Base-by-base conservation (phyloP, 2,797 vertebrate species). In the Cynodonichthys magdalenae region DNA sequence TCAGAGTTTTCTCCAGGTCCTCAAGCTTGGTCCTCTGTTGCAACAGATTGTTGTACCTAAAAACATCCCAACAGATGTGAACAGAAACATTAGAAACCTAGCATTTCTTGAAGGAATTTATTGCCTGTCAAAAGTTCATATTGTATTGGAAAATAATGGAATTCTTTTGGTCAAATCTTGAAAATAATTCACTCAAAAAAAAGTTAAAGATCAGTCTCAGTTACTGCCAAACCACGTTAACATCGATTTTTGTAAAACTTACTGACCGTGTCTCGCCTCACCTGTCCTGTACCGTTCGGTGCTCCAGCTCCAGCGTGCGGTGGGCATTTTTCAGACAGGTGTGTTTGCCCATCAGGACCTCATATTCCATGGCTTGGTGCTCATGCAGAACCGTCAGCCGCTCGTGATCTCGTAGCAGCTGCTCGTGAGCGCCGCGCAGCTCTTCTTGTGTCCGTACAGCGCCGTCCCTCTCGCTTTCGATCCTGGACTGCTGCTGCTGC, bases 241-340 rank as follows among this genome's bases (percentile, higher is more conserved):
- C 31, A 7, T 34, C 28, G 1, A 10, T 8, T 8, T 34, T 8
- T 34, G 31, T 34, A 34, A 34, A 34, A 34, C 31, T 34, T 7
- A 34, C 31, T 34, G 31, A 34, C 46, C 5, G 20, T 19, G 6
- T 29, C 18, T 28, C 20, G 12, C 52, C 10, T 27, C 20, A 34
- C 96, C 95, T 95, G 65, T 97, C 95, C 88, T 96, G 95, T 46
- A 96, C 87, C 6, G 96, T 95, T 80, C 95, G 96, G 69, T 97
- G 94, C 82, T 98, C 96, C 80, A 95, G 80, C 74, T 97, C 96
- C 69, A 98, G 93, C 39, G 94, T 95, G 75, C 95, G 96, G 85
- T 97, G 96, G n/a, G 82, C 92, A 9, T 90, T 93, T 74, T 97
- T 97, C 69, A 98, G 88, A 69, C 87, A 95, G 72, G 95, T 94